phyloP scores from a whole-genome alignment of 2,888 invertebrate species.

The Leptinotarsa rubiginosa region DNA sequence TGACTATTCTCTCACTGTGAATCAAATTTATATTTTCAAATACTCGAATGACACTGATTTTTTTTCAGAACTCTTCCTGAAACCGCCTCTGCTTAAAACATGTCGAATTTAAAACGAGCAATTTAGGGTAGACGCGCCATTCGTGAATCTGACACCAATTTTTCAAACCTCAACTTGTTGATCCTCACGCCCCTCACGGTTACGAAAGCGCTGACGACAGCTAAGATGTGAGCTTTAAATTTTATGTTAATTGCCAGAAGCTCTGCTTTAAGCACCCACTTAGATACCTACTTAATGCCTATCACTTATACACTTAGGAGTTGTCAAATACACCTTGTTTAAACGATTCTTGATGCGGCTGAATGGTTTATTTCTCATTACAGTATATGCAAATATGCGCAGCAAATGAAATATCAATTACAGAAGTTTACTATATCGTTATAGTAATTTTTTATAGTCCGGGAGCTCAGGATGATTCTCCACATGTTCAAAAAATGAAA shows the following conservation, averaged over 20 bases:
- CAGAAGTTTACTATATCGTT: not conserved
- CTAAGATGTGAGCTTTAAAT: constrained; percentile 7
- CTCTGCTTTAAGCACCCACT: constrained; percentile 18
- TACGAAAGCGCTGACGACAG: constrained; percentile 5
- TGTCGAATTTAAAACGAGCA: not conserved
- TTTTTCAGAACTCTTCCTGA: not conserved
- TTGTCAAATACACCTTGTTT: constrained; percentile 16
- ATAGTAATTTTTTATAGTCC: not conserved
- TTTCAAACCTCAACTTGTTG: constrained; percentile 14
- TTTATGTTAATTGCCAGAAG: constrained; percentile 19
- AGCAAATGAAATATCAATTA: constrained; percentile 6
- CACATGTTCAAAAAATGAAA: not conserved
- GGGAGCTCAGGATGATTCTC: not conserved
- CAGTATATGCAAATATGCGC: not conserved
- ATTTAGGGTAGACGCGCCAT: not conserved
- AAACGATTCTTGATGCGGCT: constrained; percentile 8
- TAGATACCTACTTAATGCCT: constrained; percentile 12
- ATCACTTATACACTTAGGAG: constrained; percentile 11
- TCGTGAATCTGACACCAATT: not conserved
- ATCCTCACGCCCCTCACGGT: not conserved
- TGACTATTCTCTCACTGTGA: too few relatives aligned
- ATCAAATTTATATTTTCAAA: too few relatives aligned
- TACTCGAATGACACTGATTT: not conserved
- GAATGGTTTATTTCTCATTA: not conserved
- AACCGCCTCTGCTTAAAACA: not conserved